Conservation (phyloP, 2,888 invertebrate genomes). For the Nemapogon koenigi region DNA sequence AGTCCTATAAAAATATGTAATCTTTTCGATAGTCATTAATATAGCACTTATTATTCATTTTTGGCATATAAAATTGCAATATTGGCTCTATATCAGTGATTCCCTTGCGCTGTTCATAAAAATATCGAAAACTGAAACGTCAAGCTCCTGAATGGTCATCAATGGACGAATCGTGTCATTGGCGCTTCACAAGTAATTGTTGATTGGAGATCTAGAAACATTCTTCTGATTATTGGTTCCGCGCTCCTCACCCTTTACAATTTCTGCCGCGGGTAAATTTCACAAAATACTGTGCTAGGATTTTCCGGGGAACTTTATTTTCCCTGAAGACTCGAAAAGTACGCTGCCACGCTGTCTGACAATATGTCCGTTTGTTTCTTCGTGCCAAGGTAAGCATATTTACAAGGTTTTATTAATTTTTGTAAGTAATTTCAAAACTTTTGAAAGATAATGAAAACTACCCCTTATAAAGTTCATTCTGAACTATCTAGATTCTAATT, state of each 20-base stretch:
- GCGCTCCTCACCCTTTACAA: slow-evolving; percentile 28
- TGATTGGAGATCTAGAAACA: slow-evolving; percentile 64
- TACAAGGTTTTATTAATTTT: too few relatives aligned
- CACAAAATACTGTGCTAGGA: not conserved
- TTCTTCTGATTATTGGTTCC: slow-evolving; percentile 61
- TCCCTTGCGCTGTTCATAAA: not conserved
- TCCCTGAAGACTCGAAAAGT: not conserved
- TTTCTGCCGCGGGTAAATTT: slow-evolving; percentile 40
- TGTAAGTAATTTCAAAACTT: too few relatives aligned
- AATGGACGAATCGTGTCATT: slow-evolving; percentile 62
- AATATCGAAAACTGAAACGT: slow-evolving; percentile 26
- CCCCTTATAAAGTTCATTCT: too few relatives aligned
- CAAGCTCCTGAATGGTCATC: slow-evolving; percentile 64
- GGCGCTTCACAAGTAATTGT: slow-evolving; percentile 62
- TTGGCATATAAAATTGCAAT: too few relatives aligned
- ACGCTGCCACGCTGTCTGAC: slow-evolving; percentile 21
- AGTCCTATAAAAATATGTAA: too few relatives aligned
- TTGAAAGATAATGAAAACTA: too few relatives aligned
- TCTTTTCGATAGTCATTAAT: too few relatives aligned
- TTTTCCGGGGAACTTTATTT: not conserved
- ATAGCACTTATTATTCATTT: too few relatives aligned
- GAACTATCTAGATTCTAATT: too few relatives aligned
- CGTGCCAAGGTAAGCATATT: slow-evolving; percentile 77
- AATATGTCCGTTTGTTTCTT: slow-evolving; percentile 75
- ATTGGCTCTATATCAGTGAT: too few relatives aligned